Conservation (phyloP, 2,113 vertebrate genomes). For the Aix galericulata region DNA sequence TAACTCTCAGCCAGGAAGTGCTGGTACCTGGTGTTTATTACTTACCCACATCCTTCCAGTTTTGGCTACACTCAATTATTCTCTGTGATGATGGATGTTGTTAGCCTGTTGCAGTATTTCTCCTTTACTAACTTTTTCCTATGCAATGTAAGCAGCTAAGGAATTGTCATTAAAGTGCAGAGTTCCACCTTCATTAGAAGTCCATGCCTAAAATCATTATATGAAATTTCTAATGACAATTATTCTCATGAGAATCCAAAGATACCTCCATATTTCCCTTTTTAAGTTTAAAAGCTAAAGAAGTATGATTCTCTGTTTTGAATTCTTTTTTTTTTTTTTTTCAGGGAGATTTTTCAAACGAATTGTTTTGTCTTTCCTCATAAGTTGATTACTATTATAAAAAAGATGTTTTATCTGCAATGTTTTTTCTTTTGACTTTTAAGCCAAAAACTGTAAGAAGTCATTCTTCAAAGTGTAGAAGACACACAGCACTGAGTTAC, state of each 20-base stretch:
- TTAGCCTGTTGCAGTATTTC: neutral
- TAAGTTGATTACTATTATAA: neutral
- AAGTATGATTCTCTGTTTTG: neutral
- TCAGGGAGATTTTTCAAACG: neutral
- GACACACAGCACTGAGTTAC: neutral
- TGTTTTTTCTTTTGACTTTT: neutral
- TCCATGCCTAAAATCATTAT: neutral
- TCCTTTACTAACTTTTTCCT: neutral
- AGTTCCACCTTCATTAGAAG: neutral
- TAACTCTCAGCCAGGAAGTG: neutral
- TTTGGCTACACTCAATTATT: neutral
- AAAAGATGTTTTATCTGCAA: neutral
- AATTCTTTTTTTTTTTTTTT: neutral
- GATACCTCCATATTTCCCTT: neutral
- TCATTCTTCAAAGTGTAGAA: neutral
- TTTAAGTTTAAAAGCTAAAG: neutral
- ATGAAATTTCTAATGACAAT: neutral
- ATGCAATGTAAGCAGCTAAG: neutral
- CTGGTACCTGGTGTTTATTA: neutral
- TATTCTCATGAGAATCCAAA: neutral
- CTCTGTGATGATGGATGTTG: neutral
- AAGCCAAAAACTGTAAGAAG: neutral
- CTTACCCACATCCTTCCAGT: neutral
- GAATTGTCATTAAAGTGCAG: neutral
- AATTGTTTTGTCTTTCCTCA: neutral